These are phyloP conservation scores for Ganaspis sp. DNA, from an alignment of 1,140 invertebrate genomes.

Conservation along the genomic window DNA sequence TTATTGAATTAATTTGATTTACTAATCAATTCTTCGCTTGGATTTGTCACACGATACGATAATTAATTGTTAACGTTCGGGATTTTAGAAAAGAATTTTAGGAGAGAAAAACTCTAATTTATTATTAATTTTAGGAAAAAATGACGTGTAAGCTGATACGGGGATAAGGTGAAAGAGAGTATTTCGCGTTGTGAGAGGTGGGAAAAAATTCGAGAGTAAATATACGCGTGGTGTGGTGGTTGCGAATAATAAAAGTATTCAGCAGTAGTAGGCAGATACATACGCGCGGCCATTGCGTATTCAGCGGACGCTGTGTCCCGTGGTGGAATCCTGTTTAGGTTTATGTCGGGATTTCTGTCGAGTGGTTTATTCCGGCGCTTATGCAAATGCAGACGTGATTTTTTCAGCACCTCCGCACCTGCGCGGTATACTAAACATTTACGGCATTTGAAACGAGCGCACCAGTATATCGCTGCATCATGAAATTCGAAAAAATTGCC, in stretches of 20 bases:
- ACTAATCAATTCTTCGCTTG: too few relatives aligned
- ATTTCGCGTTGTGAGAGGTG: background rate
- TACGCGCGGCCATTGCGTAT: constrained; percentile 67
- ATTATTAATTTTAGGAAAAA: constrained; percentile 25
- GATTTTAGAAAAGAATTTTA: background rate
- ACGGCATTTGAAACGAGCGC: constrained; percentile 47
- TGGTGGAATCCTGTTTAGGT: constrained; percentile 70
- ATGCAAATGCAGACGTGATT: constrained; percentile 77
- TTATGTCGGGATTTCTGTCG: constrained; percentile 73
- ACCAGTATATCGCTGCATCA: constrained; percentile 52
- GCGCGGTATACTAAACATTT: constrained; percentile 67
- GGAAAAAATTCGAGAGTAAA: constrained; percentile 15
- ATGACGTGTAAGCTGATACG: constrained; percentile 32
- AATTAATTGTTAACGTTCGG: too few relatives aligned
- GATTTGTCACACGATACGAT: too few relatives aligned
- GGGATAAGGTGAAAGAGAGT: background rate
- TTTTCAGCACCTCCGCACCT: constrained; percentile 72
- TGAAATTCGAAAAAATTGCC: constrained; percentile 54
- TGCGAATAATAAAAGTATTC: constrained; percentile 70
- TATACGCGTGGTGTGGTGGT: constrained; percentile 17
- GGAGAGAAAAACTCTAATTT: too few relatives aligned
- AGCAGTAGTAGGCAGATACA: constrained; percentile 46
- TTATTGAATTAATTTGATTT: too few relatives aligned
- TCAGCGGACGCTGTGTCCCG: constrained; percentile 70
- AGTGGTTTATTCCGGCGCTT: constrained; percentile 77